These are phyloP conservation scores for Lysandra bellargus DNA, from an alignment of 2,888 invertebrate species.

Conservation along the genomic window DNA sequence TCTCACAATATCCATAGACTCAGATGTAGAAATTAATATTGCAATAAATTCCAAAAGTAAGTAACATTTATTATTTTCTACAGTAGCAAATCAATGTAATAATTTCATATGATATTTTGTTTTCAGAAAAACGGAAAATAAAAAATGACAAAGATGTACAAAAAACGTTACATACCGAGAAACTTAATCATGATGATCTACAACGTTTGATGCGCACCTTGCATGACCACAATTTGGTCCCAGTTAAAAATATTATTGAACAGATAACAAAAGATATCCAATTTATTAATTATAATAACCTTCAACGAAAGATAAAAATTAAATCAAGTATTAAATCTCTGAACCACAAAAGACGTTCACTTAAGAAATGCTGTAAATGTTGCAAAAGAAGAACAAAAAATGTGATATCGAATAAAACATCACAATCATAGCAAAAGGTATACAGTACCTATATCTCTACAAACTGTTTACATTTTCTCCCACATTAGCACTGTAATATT, in stretches of 20 bases:
- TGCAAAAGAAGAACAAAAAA: not conserved
- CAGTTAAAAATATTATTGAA: constrained; percentile 33
- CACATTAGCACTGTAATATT: too few relatives aligned
- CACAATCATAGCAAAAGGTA: not conserved
- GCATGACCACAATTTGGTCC: constrained; percentile 26
- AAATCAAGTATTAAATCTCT: constrained; percentile 2
- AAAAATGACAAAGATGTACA: not conserved
- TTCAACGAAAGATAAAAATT: constrained; percentile 13
- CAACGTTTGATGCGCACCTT: not conserved
- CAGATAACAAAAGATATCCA: constrained; percentile 34
- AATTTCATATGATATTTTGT: not conserved
- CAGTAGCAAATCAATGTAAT: not conserved
- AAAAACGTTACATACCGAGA: not conserved
- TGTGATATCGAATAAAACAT: not conserved
- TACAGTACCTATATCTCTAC: too few relatives aligned
- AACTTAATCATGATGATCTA: not conserved
- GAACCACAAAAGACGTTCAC: not conserved
- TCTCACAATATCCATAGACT: constrained; percentile 55
- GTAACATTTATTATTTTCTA: not conserved
- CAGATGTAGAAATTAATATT: constrained; percentile 51
- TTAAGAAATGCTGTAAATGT: not conserved
- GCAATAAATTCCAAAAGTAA: constrained; percentile 40
- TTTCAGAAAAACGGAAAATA: not conserved
- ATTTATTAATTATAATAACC: constrained; percentile 28
- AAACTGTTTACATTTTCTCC: too few relatives aligned